phyloP scores from a whole-genome alignment of 2,888 invertebrate species.

The Aethes cnicana region DNA sequence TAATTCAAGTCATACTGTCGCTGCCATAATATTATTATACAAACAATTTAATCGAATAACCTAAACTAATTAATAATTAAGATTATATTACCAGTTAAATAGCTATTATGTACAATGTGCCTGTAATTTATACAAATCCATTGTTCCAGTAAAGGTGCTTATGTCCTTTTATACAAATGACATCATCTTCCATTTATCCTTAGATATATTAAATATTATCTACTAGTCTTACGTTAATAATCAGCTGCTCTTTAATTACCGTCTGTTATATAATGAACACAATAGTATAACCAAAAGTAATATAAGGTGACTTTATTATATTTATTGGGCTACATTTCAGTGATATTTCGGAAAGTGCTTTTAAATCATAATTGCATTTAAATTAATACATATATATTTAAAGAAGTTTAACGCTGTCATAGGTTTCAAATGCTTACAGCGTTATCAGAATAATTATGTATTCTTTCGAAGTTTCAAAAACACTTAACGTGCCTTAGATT shows the following conservation, averaged over 20 bases:
- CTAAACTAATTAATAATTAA: slow-evolving; percentile 30
- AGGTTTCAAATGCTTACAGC: no score
- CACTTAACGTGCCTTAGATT: no score
- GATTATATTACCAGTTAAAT: slow-evolving; percentile 33
- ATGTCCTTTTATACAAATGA: slow-evolving; percentile 41
- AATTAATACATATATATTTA: no score
- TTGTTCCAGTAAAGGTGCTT: slow-evolving; percentile 65
- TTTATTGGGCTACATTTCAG: no score
- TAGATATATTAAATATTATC: slow-evolving; percentile 50
- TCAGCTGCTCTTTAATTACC: slow-evolving; percentile 30
- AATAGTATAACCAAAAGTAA: not conserved
- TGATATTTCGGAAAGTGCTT: no score
- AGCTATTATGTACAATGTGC: slow-evolving; percentile 54
- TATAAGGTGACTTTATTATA: no score
- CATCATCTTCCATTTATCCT: slow-evolving; percentile 55
- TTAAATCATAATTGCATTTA: no score
- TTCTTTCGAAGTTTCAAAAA: no score
- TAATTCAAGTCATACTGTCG: slow-evolving; percentile 24
- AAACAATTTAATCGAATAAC: slow-evolving; percentile 31
- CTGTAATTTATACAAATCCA: slow-evolving; percentile 55
- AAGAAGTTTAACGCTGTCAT: no score
- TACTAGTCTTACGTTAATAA: slow-evolving; percentile 58
- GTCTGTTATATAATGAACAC: slow-evolving; percentile 24
- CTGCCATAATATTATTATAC: slow-evolving; percentile 33
- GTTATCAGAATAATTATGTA: no score